These are phyloP conservation scores for Neolamprologus hecqui DNA, from an alignment of 2,113 vertebrate genomes.

Conservation along the genomic window DNA sequence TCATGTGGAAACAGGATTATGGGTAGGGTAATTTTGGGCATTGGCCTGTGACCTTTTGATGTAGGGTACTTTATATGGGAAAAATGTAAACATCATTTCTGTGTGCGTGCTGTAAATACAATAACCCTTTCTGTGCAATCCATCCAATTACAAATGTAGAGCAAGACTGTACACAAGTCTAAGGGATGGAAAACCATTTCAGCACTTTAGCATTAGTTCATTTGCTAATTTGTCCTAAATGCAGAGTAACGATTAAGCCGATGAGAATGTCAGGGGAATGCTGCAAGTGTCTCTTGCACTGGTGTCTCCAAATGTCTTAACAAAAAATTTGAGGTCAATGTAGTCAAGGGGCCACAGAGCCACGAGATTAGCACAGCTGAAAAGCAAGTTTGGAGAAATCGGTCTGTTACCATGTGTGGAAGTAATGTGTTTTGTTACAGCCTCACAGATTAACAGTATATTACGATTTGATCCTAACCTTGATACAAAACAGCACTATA, in stretches of 20 bases:
- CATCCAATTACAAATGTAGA: background rate
- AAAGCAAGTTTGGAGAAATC: background rate
- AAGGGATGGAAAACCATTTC: background rate
- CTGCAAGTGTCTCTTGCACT: background rate
- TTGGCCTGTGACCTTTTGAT: background rate
- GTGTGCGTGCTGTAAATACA: background rate
- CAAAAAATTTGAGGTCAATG: background rate
- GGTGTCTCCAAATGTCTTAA: background rate
- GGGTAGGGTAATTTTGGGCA: background rate
- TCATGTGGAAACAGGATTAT: background rate
- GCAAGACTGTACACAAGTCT: background rate
- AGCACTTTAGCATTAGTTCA: background rate
- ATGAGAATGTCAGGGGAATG: background rate
- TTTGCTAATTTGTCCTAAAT: background rate
- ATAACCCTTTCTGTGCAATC: background rate
- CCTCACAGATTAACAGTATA: background rate
- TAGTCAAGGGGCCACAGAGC: background rate
- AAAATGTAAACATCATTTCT: background rate
- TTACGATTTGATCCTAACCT: background rate
- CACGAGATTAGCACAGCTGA: background rate
- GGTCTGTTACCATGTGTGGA: background rate
- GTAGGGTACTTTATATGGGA: background rate
- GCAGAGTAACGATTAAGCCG: background rate
- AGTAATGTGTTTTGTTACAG: background rate
- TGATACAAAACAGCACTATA: background rate